A percentile compares a stretch with the other conserved stretches of the same genome.
Evolutionary conservation across 2,888 invertebrate species (phyloP).

Genomic region (Sabatieria punctata): DNA sequence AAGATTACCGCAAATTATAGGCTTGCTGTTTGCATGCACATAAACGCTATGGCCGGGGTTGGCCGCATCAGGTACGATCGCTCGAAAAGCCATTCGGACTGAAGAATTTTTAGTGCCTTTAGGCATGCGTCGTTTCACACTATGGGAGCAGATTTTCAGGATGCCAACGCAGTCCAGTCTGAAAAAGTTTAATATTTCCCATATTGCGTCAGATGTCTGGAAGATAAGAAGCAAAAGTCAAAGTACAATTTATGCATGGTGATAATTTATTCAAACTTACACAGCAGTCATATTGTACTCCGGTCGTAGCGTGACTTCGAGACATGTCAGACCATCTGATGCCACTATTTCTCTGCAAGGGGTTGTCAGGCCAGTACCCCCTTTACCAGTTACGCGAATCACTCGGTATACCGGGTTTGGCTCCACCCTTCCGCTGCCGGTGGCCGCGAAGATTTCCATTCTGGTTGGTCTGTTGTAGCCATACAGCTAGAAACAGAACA

Average conservation of each 20-base stretch:
- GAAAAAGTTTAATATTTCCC: no score
- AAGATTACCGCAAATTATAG: not conserved
- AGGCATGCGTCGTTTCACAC: conserved; percentile 3
- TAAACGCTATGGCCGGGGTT: not conserved
- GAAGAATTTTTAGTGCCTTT: conserved; percentile 4
- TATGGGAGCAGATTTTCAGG: conserved; percentile 41
- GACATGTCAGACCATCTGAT: conserved; percentile 19
- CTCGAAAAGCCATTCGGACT: conserved; percentile 83
- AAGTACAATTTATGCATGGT: no score
- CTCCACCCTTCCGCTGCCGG: conserved; percentile 68
- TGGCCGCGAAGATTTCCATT: conserved; percentile 79
- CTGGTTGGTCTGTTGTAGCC: conserved; percentile 71
- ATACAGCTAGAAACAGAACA: conserved; percentile 46
- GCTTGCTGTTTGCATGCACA: not conserved
- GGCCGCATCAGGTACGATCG: conserved; percentile 52
- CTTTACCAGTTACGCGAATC: conserved; percentile 79
- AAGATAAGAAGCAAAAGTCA: no score
- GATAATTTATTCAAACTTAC: no score
- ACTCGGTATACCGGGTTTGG: conserved; percentile 97
- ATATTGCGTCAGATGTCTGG: no score
- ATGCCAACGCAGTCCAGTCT: conserved; percentile 92
- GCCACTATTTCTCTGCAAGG: conserved; percentile 33
- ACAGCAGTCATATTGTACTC: conserved; percentile 74
- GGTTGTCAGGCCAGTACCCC: conserved; percentile 31
- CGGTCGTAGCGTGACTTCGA: conserved; percentile 41